Conservation (phyloP, 2,888 invertebrate species). For the Dichetophora obliterata region DNA sequence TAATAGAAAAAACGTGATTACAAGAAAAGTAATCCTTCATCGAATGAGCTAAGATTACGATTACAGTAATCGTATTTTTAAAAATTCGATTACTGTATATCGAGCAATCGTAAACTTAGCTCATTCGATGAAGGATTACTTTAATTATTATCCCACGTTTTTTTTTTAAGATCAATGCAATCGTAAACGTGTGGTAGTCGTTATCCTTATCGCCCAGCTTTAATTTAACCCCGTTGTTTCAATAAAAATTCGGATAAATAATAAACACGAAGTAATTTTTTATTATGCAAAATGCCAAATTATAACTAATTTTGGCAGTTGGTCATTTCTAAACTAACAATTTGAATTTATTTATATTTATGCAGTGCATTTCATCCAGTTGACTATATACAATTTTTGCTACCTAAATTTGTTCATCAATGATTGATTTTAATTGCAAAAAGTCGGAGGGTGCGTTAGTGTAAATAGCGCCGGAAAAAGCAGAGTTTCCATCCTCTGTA, state of each 20-base stretch:
- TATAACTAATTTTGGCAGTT: conserved; percentile 8
- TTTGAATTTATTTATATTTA: conserved; percentile 22
- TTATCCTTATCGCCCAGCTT: too few relatives aligned
- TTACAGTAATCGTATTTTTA: too few relatives aligned
- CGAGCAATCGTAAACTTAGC: too few relatives aligned
- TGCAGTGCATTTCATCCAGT: not conserved
- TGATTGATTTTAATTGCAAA: conserved; percentile 67
- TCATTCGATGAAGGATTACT: too few relatives aligned
- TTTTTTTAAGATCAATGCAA: too few relatives aligned
- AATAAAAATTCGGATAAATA: not conserved
- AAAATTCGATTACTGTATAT: too few relatives aligned
- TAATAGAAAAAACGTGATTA: too few relatives aligned
- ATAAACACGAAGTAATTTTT: not conserved
- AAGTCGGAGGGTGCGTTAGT: conserved; percentile 74
- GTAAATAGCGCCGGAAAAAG: conserved; percentile 74
- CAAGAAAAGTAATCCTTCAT: too few relatives aligned
- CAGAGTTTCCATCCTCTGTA: conserved; percentile 58
- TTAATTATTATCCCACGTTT: too few relatives aligned
- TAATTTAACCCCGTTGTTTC: too few relatives aligned
- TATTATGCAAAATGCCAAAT: conserved; percentile 9
- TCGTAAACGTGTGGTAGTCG: too few relatives aligned
- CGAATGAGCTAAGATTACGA: too few relatives aligned
- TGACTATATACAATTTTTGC: not conserved
- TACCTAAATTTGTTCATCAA: conserved; percentile 53
- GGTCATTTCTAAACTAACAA: conserved; percentile 13